These are phyloP conservation scores for Herpailurus yagouaroundi DNA, from an alignment of 2,113 vertebrate genomes.

Conservation along the genomic window DNA sequence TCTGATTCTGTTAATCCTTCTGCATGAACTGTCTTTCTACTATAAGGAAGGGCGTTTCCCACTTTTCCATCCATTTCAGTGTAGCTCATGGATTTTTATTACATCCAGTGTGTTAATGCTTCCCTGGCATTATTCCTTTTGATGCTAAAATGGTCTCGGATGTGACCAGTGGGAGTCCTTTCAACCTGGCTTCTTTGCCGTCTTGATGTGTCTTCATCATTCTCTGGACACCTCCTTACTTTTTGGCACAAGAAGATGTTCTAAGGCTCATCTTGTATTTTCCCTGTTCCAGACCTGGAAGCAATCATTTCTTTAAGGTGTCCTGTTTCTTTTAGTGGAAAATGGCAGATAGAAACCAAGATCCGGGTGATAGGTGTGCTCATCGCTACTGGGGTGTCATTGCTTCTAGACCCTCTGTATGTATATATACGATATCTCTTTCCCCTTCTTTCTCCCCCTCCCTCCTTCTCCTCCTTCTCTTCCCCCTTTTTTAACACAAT, in stretches of 20 bases:
- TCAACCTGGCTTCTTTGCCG: not conserved
- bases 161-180: not conserved
- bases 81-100: not conserved
- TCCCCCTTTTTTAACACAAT: not conserved
- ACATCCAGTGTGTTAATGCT: no score
- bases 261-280: not conserved
- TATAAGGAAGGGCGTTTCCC: not conserved
- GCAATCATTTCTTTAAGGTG: not conserved
- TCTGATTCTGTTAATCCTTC: not conserved
- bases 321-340: not conserved
- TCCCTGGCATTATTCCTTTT: not conserved
- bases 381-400: fast-evolving
- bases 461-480: fast-evolving
- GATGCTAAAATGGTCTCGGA: not conserved
- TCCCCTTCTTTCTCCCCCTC: no score
- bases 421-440: fast-evolving
- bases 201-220: not conserved
- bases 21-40: not conserved
- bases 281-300: not conserved
- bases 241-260: not conserved
- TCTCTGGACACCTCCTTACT: not conserved
- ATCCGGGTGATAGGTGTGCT: not conserved
- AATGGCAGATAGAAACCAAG: not conserved
- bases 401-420: not conserved
- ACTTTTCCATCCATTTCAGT: not conserved